Base-by-base conservation (phyloP, 2,797 vertebrate species). In the Acipenser transmontanus region DNA sequence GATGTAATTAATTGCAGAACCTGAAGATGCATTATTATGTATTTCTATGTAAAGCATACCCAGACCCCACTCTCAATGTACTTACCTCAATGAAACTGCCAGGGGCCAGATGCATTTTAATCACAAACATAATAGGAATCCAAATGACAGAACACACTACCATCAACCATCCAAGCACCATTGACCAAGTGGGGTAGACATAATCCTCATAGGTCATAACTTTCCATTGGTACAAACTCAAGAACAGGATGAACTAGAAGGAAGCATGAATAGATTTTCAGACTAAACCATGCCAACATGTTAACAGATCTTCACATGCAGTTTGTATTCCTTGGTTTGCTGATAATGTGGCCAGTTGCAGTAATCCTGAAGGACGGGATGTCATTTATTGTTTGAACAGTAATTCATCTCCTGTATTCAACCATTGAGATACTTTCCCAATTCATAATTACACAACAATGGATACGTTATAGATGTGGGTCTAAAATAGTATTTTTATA, bases 191-290 rank as follows among this genome's bases (percentile, higher is more conserved):
- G 0, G 97, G 97, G 74, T 99, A 99, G 70, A 92, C 94, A 80
- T 99, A 99, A 73, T 91, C 88, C 76, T 95, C 95, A 0, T 99
- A 98, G 0, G 96, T 98, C 97, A 99, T 96, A 9, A 84, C 95
- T 59, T 97, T 94, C 96, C 95, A 99, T 76, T 99, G 94, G 81
- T 95, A 98, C 80, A 99, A 91, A 77, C 97, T 99, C 80, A 99
- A 91, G 67, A 83, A 91, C 66, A 99, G 88, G 71, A 99, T 99
- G 68, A 98, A 98, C 96, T 98, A 70, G 59, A 67, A 73, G 50
- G 51, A 56, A 74, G 63, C 13, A 73, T 9, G 4, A 68, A 68
- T 51, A 62, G 52, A 48, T 59, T 14, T 54, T 54, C 12, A 50
- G 14, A 50, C 66, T 61, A n/a, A 20, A 34, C 34, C 34, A 34